Base-by-base conservation (phyloP, 2,113 vertebrate genomes). In the Heptranchias perlo region DNA sequence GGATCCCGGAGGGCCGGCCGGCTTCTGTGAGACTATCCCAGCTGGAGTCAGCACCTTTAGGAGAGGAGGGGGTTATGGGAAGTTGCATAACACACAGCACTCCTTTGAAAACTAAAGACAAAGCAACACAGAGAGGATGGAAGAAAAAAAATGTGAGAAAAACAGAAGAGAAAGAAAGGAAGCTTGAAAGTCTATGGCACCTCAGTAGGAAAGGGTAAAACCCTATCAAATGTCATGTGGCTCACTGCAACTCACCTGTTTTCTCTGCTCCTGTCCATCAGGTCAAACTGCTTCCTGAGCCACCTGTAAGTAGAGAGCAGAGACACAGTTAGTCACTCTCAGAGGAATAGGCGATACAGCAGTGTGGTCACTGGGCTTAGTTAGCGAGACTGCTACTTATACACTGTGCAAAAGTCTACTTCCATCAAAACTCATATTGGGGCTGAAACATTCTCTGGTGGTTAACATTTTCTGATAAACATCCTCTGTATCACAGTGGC, bases 211-310 rank as follows among this genome's bases (percentile, higher is more conserved):
- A 82, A 64, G 18, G 62, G 18, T 18, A 25, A 86, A 91, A 35
- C 49, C 23, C 49, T 91, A 3, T 58, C 49, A 91, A 58, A 58
- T 91, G 28, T 35, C 52, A 35, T 18, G 2, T 10, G 16, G 13
- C 3, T 13, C 3, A 93, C 5, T 23, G 39, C 23, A 65, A 69
- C 98, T 97, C 97, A 99, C 98, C 98, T 98, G 97, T 98, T 98
- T 96, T 98, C 98, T 73, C 97, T 97, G 0, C 96, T 97, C 96
- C 98, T 97, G 97, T 99, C 98, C 98, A 98, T 98, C 93, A 97
- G 96, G 1, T 98, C 98, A 96, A 98, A 99, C 97, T 98, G 98
- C 94, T 98, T 99, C 96, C 98, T 96, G 96, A 99, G 97, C 98
- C 98, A 99, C 97, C 98, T 99, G 96, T 44, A 95, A 67, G 76